Conservation (phyloP, 1,140 invertebrate genomes). For the Pseudoatta argentina region DNA sequence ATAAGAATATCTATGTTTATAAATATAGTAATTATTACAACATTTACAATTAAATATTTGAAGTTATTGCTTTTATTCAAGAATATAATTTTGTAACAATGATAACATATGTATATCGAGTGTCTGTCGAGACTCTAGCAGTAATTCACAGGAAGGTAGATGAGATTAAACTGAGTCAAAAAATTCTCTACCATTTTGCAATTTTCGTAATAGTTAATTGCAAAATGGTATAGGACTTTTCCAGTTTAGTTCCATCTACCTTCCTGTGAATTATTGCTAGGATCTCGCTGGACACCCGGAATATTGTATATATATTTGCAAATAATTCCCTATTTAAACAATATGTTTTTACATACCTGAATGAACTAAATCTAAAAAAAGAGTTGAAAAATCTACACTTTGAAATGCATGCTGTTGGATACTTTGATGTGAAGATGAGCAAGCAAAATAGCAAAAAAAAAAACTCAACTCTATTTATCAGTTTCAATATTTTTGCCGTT, state of each 20-base stretch:
- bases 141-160: no score
- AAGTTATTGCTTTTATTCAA: background rate
- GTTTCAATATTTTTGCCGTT: constrained; percentile 3
- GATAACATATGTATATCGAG: background rate
- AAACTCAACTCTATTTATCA: constrained; percentile 7
- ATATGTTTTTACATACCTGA: background rate
- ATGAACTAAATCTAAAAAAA: background rate
- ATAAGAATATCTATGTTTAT: no score
- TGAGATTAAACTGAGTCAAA: no score
- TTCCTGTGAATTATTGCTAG: no score
- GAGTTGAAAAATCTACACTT: background rate
- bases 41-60: background rate
- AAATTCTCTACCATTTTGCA: no score
- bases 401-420: background rate
- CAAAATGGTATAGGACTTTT: no score
- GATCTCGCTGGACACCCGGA: no score
- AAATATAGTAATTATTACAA: no score
- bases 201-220: no score
- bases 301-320: background rate
- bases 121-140: no score
- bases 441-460: background rate
- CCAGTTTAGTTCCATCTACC: no score
- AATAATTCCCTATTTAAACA: background rate
- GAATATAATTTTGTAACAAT: background rate
- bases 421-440: constrained; percentile 19